Evolutionary conservation across 2,113 vertebrate species (phyloP).

Genomic region (Guaruba guarouba): DNA sequence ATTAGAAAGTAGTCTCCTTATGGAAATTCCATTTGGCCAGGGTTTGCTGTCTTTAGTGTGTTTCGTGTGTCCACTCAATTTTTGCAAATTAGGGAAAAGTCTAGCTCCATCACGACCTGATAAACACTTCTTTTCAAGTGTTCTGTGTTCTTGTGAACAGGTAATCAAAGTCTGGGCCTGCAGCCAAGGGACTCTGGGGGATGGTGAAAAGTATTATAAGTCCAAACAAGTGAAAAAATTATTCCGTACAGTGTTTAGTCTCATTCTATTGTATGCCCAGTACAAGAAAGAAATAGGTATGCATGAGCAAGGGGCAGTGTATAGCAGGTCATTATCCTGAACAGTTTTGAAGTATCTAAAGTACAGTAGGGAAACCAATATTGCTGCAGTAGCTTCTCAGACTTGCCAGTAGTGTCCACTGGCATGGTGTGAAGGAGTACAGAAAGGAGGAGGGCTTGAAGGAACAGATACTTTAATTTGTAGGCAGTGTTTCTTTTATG

Average conservation of each 20-base stretch:
- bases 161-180: neutral
- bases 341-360: neutral
- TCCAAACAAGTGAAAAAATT: neutral
- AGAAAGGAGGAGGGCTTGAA: neutral
- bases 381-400: neutral
- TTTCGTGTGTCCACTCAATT: neutral
- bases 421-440: rapidly evolving
- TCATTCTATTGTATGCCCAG: neutral
- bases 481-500: neutral
- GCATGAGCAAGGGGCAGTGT: neutral
- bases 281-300: neutral
- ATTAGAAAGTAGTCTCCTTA: neutral
- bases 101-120: neutral
- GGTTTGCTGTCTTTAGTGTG: neutral
- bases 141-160: neutral
- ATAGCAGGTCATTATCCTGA: neutral
- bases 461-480: neutral
- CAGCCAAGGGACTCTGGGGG: neutral
- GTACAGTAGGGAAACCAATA: neutral
- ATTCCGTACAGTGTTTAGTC: neutral
- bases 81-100: neutral
- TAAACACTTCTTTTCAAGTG: neutral
- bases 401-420: neutral
- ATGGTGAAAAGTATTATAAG: neutral
- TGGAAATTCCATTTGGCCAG: neutral